Conservation (phyloP, 2,113 vertebrate genomes). For the Dasyornis broadbenti region DNA sequence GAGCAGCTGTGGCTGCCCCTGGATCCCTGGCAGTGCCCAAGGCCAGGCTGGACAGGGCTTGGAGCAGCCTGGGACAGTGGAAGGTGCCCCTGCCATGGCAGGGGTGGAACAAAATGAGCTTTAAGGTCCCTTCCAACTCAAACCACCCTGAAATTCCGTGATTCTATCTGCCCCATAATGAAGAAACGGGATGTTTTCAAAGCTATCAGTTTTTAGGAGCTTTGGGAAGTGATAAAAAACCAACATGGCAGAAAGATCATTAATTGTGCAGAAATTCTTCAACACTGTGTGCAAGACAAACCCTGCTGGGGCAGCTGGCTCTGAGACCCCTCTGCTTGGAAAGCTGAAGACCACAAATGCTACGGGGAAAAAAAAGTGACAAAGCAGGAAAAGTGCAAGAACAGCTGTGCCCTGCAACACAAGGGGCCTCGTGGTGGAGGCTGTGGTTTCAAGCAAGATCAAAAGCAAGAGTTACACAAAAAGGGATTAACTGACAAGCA, state of each 20-base stretch:
- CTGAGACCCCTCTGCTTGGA: neutral
- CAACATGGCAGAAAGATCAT: neutral
- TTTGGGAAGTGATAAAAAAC: neutral
- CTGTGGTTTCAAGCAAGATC: neutral
- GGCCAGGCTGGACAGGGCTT: neutral
- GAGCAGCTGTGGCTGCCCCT: neutral
- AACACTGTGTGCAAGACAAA: neutral
- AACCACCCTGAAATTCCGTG: neutral
- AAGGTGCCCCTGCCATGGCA: neutral
- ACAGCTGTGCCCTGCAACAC: neutral
- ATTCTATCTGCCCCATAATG: neutral
- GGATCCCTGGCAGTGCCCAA: rapidly evolving
- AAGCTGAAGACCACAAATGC: neutral
- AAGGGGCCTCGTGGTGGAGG: neutral
- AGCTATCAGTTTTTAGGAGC: neutral
- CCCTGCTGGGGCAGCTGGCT: neutral
- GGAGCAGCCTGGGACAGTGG: neutral
- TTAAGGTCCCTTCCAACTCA: neutral
- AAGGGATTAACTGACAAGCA: neutral
- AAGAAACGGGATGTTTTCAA: neutral
- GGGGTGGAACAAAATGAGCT: rapidly evolving
- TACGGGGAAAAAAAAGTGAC: rapidly evolving
- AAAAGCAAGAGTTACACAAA: neutral
- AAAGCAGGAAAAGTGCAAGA: neutral
- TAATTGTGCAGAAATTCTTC: neutral